Evolutionary conservation across 2,888 invertebrate genomes (phyloP).

Genomic region (Colletes collaris): DNA sequence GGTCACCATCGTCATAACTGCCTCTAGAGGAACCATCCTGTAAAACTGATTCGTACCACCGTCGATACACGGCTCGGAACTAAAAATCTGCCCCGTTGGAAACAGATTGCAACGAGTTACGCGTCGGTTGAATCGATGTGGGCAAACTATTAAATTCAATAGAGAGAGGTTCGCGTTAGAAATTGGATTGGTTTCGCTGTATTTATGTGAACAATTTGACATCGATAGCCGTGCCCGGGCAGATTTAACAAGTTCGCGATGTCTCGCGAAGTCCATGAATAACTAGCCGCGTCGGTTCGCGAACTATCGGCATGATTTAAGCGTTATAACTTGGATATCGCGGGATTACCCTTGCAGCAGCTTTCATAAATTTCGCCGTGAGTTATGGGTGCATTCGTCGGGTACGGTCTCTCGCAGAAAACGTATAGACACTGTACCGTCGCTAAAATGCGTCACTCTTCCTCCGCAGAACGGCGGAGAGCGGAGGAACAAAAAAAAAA

Average conservation of each 20-base stretch:
- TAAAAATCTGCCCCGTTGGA: slow-evolving; percentile 2
- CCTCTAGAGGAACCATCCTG: too few species aligned
- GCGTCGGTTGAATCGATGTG: background rate
- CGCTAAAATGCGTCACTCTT: slow-evolving; percentile 22
- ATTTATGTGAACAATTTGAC: slow-evolving; percentile 30
- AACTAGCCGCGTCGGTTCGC: slow-evolving; percentile 34
- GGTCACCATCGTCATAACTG: too few species aligned
- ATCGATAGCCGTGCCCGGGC: slow-evolving; percentile 16
- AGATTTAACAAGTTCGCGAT: slow-evolving; percentile 47
- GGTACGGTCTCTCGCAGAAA: slow-evolving; percentile 18
- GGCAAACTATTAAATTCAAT: slow-evolving; percentile 26
- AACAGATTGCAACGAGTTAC: background rate
- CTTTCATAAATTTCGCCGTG: slow-evolving; percentile 56
- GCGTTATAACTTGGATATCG: slow-evolving; percentile 53
- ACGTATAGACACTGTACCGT: slow-evolving; percentile 6
- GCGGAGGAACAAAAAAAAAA: too few species aligned
- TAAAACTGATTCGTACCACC: too few species aligned
- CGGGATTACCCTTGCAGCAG: slow-evolving; percentile 20
- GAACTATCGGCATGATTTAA: slow-evolving; percentile 59
- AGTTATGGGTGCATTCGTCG: slow-evolving; percentile 32
- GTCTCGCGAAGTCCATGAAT: slow-evolving; percentile 45
- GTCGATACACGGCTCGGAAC: background rate
- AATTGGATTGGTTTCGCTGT: background rate
- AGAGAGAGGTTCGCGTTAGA: background rate
- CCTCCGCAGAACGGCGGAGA: background rate